Conservation (phyloP, 2,113 vertebrate genomes). For the Mola mola region DNA sequence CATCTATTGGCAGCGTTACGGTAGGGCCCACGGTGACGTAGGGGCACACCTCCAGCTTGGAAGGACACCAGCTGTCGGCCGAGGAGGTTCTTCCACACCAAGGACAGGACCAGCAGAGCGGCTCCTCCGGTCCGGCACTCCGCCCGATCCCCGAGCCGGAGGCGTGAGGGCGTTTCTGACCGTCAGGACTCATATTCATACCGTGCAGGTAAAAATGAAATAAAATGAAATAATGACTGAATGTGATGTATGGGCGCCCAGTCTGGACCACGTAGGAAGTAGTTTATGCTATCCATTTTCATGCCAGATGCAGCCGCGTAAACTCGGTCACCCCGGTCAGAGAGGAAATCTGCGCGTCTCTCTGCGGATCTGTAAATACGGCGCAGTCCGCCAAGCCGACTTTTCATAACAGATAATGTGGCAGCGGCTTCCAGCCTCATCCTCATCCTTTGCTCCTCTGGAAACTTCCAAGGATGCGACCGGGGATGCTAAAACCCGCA, state of each 20-base stretch:
- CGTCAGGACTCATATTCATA: background rate
- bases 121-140: too few species aligned
- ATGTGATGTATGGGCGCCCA: background rate
- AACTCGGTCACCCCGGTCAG: background rate
- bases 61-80: conserved; percentile 67
- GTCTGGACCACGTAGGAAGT: too few species aligned
- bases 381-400: too few species aligned
- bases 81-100: conserved; percentile 31
- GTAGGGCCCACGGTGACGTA: conserved; percentile 62
- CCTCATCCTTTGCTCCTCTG: too few species aligned
- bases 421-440: conserved; percentile 16
- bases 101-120: conserved; percentile 51
- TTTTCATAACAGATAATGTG: conserved; percentile 63
- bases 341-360: too few species aligned
- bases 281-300: too few species aligned
- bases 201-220: conserved; percentile 25
- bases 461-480: too few species aligned
- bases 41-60: conserved; percentile 68
- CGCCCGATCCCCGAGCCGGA: background rate
- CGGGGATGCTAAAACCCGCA: too few species aligned
- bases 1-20: conserved; percentile 70
- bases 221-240: background rate
- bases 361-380: too few species aligned
- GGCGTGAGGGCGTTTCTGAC: background rate
- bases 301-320: background rate